A percentile compares a stretch with the other conserved stretches of the same genome.
These are phyloP conservation scores for Meganola albula DNA, from an alignment of 2,888 invertebrate species.

Conservation along the genomic window DNA sequence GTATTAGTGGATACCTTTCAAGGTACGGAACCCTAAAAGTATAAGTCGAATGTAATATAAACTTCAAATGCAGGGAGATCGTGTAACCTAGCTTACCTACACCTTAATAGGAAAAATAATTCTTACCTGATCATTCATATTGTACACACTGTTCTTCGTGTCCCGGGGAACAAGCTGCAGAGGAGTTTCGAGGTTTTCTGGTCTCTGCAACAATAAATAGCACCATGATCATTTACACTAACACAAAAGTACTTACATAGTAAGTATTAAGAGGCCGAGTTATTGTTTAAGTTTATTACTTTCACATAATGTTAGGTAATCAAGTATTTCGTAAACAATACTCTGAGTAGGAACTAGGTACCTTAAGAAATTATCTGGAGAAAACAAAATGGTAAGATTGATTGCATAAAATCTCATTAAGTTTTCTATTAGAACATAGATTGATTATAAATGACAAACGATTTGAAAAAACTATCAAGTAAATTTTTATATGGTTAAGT, in stretches of 20 bases:
- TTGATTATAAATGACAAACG: too few relatives aligned
- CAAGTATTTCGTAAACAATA: conserved; percentile 4
- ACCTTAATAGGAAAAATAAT: too few relatives aligned
- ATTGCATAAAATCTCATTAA: too few relatives aligned
- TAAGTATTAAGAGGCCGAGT: conserved; percentile 4
- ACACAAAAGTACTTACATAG: not conserved
- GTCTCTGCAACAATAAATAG: conserved; percentile 80
- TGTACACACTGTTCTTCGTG: conserved; percentile 82
- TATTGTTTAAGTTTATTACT: conserved; percentile 7
- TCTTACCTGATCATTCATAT: conserved; percentile 85
- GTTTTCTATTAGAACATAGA: too few relatives aligned
- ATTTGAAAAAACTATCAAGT: too few relatives aligned
- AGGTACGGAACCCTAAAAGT: too few relatives aligned
- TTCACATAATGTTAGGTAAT: conserved; percentile 13
- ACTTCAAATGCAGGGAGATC: too few relatives aligned
- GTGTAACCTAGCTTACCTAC: too few relatives aligned
- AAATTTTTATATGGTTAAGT: too few relatives aligned
- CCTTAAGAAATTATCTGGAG: not conserved
- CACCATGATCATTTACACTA: not conserved
- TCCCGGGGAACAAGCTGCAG: conserved; percentile 83
- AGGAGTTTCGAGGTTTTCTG: conserved; percentile 85
- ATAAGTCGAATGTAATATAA: too few relatives aligned
- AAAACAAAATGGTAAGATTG: not conserved
- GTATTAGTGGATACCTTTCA: too few relatives aligned
- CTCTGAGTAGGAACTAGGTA: not conserved